Conservation (phyloP, 2,888 invertebrate species). For the Erebia ligea region DNA sequence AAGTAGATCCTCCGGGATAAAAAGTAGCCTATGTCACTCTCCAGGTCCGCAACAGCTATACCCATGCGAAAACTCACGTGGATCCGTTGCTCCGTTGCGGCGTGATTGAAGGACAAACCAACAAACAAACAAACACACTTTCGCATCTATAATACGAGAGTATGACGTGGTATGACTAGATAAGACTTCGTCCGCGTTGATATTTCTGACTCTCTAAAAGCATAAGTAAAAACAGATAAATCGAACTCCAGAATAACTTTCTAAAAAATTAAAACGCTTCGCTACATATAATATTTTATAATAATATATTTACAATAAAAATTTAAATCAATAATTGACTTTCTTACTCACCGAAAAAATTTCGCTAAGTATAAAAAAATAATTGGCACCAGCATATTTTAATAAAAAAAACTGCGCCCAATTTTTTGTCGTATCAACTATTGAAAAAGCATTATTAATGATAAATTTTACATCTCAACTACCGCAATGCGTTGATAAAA, state of each 20-base stretch:
- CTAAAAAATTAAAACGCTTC: not conserved
- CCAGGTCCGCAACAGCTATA: no score
- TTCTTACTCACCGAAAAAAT: not conserved
- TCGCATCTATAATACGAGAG: no score
- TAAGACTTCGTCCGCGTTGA: no score
- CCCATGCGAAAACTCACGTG: no score
- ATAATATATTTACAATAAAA: not conserved
- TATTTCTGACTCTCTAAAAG: no score
- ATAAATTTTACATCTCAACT: constrained; percentile 1
- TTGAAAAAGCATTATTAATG: constrained; percentile 5
- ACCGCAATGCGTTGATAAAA: constrained; percentile 4
- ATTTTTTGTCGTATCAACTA: constrained; percentile 13
- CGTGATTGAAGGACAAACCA: no score
- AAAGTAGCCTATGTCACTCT: no score
- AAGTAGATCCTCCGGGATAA: no score
- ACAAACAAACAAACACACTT: no score
- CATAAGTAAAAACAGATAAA: not conserved
- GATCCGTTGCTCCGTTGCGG: no score
- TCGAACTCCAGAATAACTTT: not conserved
- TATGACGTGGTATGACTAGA: no score
- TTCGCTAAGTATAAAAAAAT: not conserved
- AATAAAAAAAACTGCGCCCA: not conserved
- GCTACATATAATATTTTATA: not conserved
- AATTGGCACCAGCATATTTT: constrained; percentile 1
- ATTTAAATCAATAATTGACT: not conserved